phyloP scores from a whole-genome alignment of 2,888 invertebrate species.

The Nowickia ferox region DNA sequence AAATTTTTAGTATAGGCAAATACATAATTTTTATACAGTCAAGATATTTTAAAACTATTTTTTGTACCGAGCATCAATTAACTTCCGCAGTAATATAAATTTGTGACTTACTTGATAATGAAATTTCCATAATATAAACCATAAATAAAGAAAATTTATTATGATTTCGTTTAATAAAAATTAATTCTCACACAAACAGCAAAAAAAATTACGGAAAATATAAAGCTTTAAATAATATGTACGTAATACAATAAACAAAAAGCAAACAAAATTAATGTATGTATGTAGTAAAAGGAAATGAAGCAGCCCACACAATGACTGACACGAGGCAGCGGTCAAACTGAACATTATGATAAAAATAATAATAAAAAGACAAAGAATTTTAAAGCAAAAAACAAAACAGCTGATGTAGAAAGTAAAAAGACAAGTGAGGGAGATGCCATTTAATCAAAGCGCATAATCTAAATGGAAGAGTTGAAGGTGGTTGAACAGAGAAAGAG shows the following conservation, averaged over 20 bases:
- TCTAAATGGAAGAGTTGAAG: background rate
- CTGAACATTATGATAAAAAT: conserved; percentile 38
- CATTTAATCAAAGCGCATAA: conserved; percentile 34
- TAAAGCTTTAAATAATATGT: conserved; percentile 34
- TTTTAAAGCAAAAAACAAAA: conserved; percentile 13
- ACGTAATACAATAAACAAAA: background rate
- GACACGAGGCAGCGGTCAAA: conserved; percentile 56
- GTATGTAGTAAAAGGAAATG: conserved; percentile 27
- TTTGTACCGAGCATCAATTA: background rate
- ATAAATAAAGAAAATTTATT: conserved; percentile 56
- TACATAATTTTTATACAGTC: too few relatives aligned
- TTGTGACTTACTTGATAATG: conserved; percentile 63
- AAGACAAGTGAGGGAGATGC: background rate
- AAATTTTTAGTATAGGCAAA: too few relatives aligned
- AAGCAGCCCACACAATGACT: conserved; percentile 58
- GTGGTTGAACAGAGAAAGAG: too few relatives aligned
- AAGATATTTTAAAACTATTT: background rate
- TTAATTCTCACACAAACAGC: conserved; percentile 32
- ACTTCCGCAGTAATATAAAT: background rate
- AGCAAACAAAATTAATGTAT: conserved; percentile 20
- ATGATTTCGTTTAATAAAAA: conserved; percentile 57
- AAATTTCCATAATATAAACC: conserved; percentile 60
- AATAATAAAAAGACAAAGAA: background rate
- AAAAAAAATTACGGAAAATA: conserved; percentile 18
- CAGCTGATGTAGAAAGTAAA: conserved; percentile 55